These are phyloP conservation scores for Salvelinus alpinus DNA, from an alignment of 2,113 vertebrate genomes.

Conservation along the genomic window DNA sequence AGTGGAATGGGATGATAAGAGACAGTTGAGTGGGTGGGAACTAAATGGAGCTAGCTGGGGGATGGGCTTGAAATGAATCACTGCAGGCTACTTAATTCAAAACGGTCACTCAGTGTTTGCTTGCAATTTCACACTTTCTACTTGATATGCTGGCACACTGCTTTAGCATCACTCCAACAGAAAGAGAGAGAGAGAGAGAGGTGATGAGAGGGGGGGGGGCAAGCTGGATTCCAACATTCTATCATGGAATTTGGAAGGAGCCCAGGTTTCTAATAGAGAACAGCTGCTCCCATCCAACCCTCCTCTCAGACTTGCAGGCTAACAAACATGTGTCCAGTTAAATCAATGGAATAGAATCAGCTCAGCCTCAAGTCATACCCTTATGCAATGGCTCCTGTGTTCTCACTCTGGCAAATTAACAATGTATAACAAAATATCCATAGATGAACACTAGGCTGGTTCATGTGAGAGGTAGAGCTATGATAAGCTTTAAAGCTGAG, in stretches of 20 bases:
- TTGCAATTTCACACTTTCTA: background rate
- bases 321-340: background rate
- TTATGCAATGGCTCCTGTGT: background rate
- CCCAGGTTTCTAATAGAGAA: no score
- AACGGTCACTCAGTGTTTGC: constrained; percentile 1
- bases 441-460: no score
- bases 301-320: no score
- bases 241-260: no score
- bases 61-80: background rate
- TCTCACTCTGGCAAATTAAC: background rate
- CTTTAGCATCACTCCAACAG: no score
- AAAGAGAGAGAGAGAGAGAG: no score
- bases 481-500: no score
- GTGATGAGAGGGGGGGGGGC: no score
- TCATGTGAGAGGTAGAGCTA: no score
- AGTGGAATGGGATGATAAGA: background rate
- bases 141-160: no score
- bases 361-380: background rate
- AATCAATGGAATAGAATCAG: background rate
- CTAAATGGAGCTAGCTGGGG: background rate
- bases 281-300: no score
- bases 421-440: background rate
- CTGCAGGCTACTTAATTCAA: background rate
- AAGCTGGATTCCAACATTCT: no score
- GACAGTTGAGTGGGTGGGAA: constrained; percentile 7